A percentile compares a stretch with the other conserved stretches of the same genome.
These are phyloP conservation scores for Lipotes vexillifer DNA, from an alignment of 2,113 vertebrate genomes.

Conservation along the genomic window DNA sequence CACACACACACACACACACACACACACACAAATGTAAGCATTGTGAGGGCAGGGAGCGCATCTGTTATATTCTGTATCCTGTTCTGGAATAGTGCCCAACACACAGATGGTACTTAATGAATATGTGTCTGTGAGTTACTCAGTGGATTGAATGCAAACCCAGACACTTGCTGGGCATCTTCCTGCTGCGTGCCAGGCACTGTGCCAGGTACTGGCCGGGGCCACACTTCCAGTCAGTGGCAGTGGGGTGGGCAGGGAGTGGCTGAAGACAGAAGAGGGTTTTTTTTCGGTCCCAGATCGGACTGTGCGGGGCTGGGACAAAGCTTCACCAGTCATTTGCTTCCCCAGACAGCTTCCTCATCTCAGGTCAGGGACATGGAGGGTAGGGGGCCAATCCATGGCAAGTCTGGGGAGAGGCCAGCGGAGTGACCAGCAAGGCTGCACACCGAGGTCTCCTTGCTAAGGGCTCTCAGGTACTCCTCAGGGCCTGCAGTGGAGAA, in stretches of 20 bases:
- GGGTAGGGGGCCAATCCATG: not conserved
- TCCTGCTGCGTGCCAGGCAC: not conserved
- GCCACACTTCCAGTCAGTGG: not conserved
- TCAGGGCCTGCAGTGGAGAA: not conserved
- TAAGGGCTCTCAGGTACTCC: not conserved
- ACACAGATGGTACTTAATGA: not conserved
- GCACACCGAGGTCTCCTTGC: not conserved
- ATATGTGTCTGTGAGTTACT: not conserved
- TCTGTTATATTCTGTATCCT: not conserved
- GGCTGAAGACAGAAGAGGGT: not conserved
- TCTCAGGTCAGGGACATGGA: not conserved
- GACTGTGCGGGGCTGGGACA: not conserved
- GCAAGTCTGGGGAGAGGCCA: not conserved
- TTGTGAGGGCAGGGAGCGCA: not conserved
- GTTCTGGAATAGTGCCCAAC: not conserved
- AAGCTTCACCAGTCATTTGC: not conserved
- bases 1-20: not conserved
- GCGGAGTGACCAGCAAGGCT: not conserved
- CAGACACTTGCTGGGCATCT: not conserved
- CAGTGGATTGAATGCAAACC: not conserved
- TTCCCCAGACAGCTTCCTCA: constrained; percentile 45
- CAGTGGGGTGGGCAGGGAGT: not conserved
- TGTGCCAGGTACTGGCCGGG: not conserved
- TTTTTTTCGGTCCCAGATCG: not conserved
- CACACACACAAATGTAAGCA: not conserved